These are phyloP conservation scores for Salarias fasciatus DNA, from an alignment of 2,797 vertebrate genomes.

Conservation along the genomic window DNA sequence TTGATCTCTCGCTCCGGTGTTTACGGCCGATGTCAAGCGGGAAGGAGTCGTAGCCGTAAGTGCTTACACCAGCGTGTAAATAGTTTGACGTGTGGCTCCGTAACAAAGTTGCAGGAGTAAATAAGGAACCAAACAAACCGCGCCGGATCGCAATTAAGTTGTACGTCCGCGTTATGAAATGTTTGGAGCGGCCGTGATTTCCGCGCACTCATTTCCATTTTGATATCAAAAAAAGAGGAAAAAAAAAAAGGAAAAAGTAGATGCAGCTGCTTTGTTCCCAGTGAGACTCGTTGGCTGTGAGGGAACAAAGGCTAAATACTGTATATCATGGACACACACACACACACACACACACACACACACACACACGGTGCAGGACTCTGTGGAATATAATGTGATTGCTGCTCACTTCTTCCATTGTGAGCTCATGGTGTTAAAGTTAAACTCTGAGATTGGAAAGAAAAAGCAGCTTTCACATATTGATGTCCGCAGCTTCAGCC, in stretches of 20 bases:
- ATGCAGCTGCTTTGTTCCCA: conserved; percentile 54
- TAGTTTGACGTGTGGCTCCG: conserved; percentile 86
- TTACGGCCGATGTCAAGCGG: conserved; percentile 81
- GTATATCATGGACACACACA: conserved; percentile 50
- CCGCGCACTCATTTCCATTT: conserved; percentile 62
- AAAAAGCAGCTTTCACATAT: no score
- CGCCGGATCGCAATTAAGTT: conserved; percentile 70
- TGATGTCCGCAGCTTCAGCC: no score
- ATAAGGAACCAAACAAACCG: conserved; percentile 81
- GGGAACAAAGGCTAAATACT: conserved; percentile 57
- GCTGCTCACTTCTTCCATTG: conserved; percentile 65
- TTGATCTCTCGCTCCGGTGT: conserved; percentile 81
- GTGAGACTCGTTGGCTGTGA: conserved; percentile 31
- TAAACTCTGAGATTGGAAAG: no score
- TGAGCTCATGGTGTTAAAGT: conserved; percentile 64
- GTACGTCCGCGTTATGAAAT: conserved; percentile 76
- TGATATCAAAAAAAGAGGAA: no score
- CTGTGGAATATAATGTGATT: conserved; percentile 59
- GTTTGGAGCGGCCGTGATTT: conserved; percentile 72
- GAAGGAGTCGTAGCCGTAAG: conserved; percentile 80
- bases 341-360: conserved; percentile 11
- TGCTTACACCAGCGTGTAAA: conserved; percentile 84
- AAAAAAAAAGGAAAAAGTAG: conserved; percentile 59
- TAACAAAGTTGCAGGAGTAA: conserved; percentile 82
- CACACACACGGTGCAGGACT: conserved; percentile 44